Percentiles rank a stretch among this genome's conserved stretches.
Conservation (phyloP, 1,140 invertebrate species). For the Scylla paramamosain region DNA sequence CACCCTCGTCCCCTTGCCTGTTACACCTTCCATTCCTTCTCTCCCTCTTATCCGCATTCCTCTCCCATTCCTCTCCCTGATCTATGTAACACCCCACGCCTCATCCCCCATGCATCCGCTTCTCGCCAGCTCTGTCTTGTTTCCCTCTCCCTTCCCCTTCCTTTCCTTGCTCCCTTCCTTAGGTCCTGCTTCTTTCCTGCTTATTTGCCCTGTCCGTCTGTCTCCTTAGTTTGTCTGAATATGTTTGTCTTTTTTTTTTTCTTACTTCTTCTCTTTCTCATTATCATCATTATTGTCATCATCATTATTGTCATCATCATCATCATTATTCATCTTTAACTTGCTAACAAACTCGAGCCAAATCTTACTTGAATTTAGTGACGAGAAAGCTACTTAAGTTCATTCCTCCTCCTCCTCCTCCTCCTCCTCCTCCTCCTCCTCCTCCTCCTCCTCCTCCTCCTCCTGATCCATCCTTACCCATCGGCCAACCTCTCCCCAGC, state of each 20-base stretch:
- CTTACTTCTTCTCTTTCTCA: background rate
- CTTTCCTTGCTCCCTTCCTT: too few relatives aligned
- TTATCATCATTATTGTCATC: background rate
- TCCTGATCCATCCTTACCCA: too few relatives aligned
- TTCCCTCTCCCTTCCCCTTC: background rate
- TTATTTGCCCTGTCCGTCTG: too few relatives aligned
- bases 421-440: too few relatives aligned
- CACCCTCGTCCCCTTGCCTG: background rate
- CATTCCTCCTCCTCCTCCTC: too few relatives aligned
- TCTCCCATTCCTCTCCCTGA: background rate
- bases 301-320: background rate
- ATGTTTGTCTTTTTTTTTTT: constrained; percentile 14
- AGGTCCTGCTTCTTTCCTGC: too few relatives aligned
- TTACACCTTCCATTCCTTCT: constrained; percentile 27
- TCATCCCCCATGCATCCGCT: background rate
- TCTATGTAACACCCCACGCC: background rate
- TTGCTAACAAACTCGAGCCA: too few relatives aligned
- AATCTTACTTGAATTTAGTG: too few relatives aligned
- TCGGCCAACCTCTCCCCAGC: too few relatives aligned
- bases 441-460: too few relatives aligned
- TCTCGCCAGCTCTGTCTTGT: too few relatives aligned
- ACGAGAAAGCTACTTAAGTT: too few relatives aligned
- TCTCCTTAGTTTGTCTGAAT: constrained; percentile 9
- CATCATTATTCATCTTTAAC: background rate
- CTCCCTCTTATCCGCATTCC: constrained; percentile 11